Conservation (phyloP, 2,888 invertebrate genomes). For the Aleiodes alternator region DNA sequence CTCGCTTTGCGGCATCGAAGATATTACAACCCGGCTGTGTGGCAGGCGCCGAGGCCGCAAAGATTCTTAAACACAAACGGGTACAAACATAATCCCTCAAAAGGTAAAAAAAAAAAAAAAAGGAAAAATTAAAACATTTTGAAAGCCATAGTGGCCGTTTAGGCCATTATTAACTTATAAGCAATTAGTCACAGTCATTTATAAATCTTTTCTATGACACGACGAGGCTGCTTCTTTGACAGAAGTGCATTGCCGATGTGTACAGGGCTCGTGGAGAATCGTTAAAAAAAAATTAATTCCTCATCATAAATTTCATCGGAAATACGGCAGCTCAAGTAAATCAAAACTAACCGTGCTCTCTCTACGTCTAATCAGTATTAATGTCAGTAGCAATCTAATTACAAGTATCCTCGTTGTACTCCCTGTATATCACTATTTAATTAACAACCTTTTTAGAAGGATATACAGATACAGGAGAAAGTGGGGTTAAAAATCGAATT, state of each 20-base stretch:
- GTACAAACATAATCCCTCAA: conserved; percentile 3
- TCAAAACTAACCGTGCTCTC: neutral
- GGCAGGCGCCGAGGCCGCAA: conserved; percentile 23
- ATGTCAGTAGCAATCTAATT: conserved; percentile 1
- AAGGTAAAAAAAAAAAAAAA: neutral
- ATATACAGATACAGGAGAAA: too few relatives aligned
- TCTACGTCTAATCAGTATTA: conserved; percentile 6
- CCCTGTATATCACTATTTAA: conserved; percentile 6
- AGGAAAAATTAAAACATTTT: conserved; percentile 5
- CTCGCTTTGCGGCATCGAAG: conserved; percentile 48
- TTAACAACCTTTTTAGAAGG: conserved; percentile 15
- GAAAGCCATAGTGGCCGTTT: neutral
- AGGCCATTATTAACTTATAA: conserved; percentile 22
- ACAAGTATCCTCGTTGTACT: conserved; percentile 3
- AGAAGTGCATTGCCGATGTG: neutral
- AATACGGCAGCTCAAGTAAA: neutral
- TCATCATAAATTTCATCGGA: conserved; percentile 26
- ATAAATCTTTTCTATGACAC: conserved; percentile 20
- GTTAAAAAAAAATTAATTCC: neutral
- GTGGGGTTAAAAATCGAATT: too few relatives aligned
- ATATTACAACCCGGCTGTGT: conserved; percentile 18
- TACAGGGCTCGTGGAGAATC: neutral
- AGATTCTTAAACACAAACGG: conserved; percentile 2
- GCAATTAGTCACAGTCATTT: conserved; percentile 30
- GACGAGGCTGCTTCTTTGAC: conserved; percentile 17